These are phyloP conservation scores for Sandelia bainsii DNA, from an alignment of 2,797 vertebrate genomes.

Conservation along the genomic window DNA sequence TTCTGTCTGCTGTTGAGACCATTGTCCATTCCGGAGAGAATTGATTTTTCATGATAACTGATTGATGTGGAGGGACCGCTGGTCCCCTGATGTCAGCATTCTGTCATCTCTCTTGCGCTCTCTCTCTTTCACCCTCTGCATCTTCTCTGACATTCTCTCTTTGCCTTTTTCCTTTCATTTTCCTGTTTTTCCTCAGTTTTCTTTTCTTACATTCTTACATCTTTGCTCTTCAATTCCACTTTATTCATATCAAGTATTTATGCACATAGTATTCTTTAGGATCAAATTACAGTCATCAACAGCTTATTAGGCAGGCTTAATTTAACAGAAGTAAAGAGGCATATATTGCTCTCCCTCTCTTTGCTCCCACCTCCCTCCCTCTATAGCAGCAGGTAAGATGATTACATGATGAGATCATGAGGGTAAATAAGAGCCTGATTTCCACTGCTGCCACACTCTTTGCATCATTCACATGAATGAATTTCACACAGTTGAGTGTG, in stretches of 20 bases:
- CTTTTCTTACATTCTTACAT: background rate
- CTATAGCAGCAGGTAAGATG: conserved; percentile 12
- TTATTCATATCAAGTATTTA: background rate
- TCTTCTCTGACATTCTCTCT: conserved; percentile 35
- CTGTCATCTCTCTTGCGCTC: conserved; percentile 58
- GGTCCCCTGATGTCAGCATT: conserved; percentile 73
- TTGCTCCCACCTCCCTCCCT: background rate
- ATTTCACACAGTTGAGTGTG: conserved; percentile 39
- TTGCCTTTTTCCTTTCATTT: conserved; percentile 3
- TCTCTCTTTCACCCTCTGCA: conserved; percentile 15
- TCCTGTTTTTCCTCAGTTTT: background rate
- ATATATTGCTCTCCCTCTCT: background rate
- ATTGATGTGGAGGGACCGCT: conserved; percentile 74
- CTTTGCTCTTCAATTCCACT: background rate
- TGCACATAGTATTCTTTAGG: background rate
- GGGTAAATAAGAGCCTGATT: conserved; percentile 36
- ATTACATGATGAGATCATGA: conserved; percentile 35
- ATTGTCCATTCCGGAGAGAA: conserved; percentile 67
- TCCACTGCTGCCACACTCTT: conserved; percentile 42
- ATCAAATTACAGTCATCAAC: conserved; percentile 19
- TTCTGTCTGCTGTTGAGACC: conserved; percentile 62
- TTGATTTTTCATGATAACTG: conserved; percentile 79
- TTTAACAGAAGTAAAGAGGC: conserved; percentile 11
- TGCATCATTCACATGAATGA: conserved; percentile 53
- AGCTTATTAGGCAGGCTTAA: conserved; percentile 19